A percentile compares a stretch with the other conserved stretches of the same genome.
Evolutionary conservation across 2,113 vertebrate genomes (phyloP).

Genomic region (Ellobius talpinus): DNA sequence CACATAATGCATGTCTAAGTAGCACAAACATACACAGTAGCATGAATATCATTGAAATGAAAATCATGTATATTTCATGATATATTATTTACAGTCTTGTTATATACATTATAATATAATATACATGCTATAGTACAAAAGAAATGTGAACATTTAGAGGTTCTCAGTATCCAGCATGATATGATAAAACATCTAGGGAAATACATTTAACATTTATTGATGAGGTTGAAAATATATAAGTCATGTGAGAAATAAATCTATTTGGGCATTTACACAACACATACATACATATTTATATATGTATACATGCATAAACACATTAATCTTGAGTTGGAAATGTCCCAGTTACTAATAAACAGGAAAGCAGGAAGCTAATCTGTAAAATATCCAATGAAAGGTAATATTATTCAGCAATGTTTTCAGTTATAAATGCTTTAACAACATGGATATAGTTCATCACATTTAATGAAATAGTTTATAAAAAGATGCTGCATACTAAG

Average conservation of each 20-base stretch:
- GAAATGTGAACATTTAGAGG: background rate
- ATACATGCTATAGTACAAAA: background rate
- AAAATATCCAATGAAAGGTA: background rate
- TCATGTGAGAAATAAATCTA: background rate
- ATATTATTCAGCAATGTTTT: background rate
- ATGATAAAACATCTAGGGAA: background rate
- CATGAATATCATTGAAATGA: background rate
- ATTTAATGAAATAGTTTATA: background rate
- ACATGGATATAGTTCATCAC: background rate
- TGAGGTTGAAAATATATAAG: background rate
- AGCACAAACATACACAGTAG: background rate
- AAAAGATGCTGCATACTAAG: background rate
- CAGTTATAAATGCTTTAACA: background rate
- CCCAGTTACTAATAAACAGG: background rate
- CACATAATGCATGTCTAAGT: background rate
- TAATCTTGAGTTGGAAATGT: background rate
- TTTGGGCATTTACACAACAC: background rate
- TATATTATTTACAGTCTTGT: background rate
- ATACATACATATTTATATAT: background rate
- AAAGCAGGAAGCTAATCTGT: background rate
- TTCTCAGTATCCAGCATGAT: background rate
- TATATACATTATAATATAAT: background rate
- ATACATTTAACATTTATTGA: background rate
- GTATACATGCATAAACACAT: background rate
- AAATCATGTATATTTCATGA: background rate